phyloP scores from a whole-genome alignment of 1,140 invertebrate species.

The Penaeus vannamei region DNA sequence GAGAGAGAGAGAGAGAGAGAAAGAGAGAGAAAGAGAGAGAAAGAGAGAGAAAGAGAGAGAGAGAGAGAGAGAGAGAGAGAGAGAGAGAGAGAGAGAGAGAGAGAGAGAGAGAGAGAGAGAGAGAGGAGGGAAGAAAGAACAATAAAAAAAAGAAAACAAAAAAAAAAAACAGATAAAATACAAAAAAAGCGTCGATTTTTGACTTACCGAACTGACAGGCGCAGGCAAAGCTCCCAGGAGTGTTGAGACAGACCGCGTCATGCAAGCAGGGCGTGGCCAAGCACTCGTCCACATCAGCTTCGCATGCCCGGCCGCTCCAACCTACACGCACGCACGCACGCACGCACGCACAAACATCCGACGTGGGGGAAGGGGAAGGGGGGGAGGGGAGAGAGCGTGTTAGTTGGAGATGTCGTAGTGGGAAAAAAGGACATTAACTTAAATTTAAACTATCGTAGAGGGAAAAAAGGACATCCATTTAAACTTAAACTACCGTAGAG shows the following conservation, averaged over 20 bases:
- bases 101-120: no score
- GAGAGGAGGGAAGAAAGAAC: no score
- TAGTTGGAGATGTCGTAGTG: background rate
- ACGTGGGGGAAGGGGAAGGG: no score
- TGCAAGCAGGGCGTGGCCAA: slow-evolving; percentile 78
- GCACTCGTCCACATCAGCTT: slow-evolving; percentile 91
- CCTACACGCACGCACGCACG: slow-evolving; percentile 72
- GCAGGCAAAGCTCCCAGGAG: slow-evolving; percentile 87
- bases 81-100: no score
- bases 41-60: no score
- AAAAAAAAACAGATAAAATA: background rate
- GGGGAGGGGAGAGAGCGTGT: no score
- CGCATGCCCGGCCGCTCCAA: slow-evolving; percentile 91
- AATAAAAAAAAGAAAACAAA: background rate
- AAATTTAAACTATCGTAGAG: background rate
- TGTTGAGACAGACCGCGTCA: slow-evolving; percentile 85
- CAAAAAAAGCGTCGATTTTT: slow-evolving; percentile 74
- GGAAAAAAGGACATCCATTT: no score
- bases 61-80: no score
- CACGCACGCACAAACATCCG: background rate
- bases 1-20: no score
- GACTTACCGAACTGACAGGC: slow-evolving; percentile 87
- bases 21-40: no score
- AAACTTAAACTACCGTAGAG: no score
- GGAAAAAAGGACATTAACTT: background rate